Evolutionary conservation across 2,797 vertebrate species (phyloP).

Genomic region (Hypotaenidia okinawae): DNA sequence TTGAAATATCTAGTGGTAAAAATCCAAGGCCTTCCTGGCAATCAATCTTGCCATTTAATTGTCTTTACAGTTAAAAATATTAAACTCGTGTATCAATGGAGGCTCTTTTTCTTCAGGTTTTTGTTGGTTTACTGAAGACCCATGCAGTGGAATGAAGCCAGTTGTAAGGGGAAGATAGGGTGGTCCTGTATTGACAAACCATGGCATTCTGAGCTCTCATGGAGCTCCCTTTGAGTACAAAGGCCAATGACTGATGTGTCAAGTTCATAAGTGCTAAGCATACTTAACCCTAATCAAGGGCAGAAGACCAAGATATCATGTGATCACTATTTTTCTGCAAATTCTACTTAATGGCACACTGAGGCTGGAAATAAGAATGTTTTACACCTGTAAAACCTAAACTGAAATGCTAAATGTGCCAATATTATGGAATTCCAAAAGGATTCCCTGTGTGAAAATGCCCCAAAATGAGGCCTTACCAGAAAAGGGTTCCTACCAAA

Average conservation of each 20-base stretch:
- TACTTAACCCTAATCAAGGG: neutral
- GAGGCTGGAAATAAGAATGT: neutral
- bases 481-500: neutral
- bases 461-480: neutral
- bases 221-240: neutral
- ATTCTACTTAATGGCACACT: neutral
- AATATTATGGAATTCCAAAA: neutral
- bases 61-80: neutral
- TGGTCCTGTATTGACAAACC: neutral
- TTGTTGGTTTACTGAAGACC: neutral
- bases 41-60: neutral
- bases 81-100: neutral
- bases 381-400: neutral
- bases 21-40: neutral
- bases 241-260: neutral
- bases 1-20: neutral
- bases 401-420: neutral
- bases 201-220: neutral
- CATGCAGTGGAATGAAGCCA: neutral
- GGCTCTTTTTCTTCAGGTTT: neutral
- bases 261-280: neutral
- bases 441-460: neutral
- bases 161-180: neutral
- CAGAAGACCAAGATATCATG: neutral
- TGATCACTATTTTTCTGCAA: neutral